Conservation (phyloP, 2,797 vertebrate species). For the Pseudochirops cupreus region DNA sequence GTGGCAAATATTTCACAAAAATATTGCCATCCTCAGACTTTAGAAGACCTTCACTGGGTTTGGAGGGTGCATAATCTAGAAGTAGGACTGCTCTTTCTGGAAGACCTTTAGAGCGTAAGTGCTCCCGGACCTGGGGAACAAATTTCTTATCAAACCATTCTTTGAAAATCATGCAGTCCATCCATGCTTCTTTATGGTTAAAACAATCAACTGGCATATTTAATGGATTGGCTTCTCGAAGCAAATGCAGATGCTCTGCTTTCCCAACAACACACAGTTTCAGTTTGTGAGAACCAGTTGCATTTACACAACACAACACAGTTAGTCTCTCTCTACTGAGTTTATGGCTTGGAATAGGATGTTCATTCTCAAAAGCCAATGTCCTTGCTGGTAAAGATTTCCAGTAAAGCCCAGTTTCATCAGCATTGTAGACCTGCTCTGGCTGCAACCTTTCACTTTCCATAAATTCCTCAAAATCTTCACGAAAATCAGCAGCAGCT, state of each 20-base stretch:
- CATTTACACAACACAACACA: fast-evolving
- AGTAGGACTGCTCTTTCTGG: background rate
- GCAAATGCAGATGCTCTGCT: background rate
- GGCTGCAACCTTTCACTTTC: background rate
- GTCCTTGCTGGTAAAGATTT: background rate
- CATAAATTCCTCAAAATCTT: conserved; percentile 1
- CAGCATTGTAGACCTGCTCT: background rate
- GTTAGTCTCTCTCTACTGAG: background rate
- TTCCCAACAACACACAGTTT: background rate
- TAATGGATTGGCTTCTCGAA: background rate
- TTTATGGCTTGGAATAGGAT: background rate
- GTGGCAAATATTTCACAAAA: background rate
- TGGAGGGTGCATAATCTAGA: background rate
- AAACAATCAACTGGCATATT: background rate
- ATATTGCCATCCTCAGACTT: conserved; percentile 9
- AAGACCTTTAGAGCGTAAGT: background rate
- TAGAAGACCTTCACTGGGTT: background rate
- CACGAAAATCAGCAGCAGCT: background rate
- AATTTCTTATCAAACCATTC: background rate
- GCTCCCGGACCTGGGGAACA: background rate
- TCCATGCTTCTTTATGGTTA: background rate
- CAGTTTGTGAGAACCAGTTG: conserved; percentile 4
- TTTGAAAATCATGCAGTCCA: background rate
- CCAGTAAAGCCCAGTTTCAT: no score
- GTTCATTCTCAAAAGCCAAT: conserved; percentile 14